phyloP scores from a whole-genome alignment of 2,797 vertebrate genomes.

The Pantherophis vulpinus region DNA sequence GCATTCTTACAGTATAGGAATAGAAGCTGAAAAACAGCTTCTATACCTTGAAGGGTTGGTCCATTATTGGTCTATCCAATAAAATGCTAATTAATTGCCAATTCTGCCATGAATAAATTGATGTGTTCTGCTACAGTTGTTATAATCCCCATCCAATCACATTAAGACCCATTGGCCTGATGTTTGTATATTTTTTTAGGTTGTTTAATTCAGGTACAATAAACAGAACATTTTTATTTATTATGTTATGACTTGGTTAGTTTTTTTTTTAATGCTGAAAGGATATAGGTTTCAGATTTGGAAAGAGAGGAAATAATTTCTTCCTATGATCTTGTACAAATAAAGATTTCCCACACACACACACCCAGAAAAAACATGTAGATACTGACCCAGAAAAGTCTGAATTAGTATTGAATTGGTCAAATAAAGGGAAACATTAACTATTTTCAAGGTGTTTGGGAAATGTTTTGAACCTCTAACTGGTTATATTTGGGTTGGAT shows the following conservation, averaged over 20 bases:
- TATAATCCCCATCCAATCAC: not conserved
- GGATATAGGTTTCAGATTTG: not conserved
- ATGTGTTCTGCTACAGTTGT: not conserved
- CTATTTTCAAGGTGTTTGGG: not conserved
- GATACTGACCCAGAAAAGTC: not conserved
- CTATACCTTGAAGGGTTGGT: not conserved
- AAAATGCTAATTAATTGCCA: not conserved
- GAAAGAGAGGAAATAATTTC: not conserved
- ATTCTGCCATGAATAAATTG: not conserved
- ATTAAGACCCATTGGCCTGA: not conserved
- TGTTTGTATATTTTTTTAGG: not conserved
- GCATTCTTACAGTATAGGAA: not conserved
- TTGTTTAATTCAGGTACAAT: not conserved
- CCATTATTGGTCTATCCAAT: not conserved
- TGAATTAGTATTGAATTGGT: not conserved
- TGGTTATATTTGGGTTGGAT: not conserved
- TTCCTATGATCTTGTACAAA: not conserved
- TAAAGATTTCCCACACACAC: not conserved
- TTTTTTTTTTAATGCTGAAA: not conserved
- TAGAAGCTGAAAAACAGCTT: not conserved
- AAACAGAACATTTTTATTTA: not conserved
- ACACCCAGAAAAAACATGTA: not conserved
- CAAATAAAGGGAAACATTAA: not conserved
- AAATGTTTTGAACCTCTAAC: not conserved
- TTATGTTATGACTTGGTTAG: not conserved